phyloP scores from a whole-genome alignment of 2,113 vertebrate species.

The Mugil cephalus region DNA sequence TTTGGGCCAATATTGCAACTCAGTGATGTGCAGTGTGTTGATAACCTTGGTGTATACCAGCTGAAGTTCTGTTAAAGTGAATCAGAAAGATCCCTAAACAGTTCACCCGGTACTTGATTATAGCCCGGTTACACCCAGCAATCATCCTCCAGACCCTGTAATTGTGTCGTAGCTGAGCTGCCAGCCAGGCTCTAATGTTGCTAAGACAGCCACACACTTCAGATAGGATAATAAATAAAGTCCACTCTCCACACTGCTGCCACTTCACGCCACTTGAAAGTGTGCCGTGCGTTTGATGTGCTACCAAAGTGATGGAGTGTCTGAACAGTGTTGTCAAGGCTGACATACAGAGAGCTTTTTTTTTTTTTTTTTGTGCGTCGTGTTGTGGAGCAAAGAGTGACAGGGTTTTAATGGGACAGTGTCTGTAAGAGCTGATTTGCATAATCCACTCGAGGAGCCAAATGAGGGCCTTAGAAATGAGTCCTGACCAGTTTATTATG shows the following conservation, averaged over 20 bases:
- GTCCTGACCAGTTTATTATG: constrained; percentile 7
- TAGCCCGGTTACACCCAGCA: no score
- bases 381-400: constrained; percentile 23
- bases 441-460: constrained; percentile 35
- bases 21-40: no score
- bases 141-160: no score
- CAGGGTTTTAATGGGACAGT: constrained; percentile 12
- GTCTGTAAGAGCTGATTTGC: constrained; percentile 20
- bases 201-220: constrained; percentile 16
- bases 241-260: constrained; percentile 15
- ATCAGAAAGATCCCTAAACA: no score
- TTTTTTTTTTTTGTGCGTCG: not conserved
- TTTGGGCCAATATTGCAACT: no score
- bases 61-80: no score
- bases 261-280: constrained; percentile 26
- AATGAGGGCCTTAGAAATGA: constrained; percentile 5
- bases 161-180: not conserved
- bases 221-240: constrained; percentile 10
- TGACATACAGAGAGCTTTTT: not conserved
- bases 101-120: no score
- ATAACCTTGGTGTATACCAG: no score
- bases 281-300: constrained; percentile 13
- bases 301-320: constrained; percentile 4
- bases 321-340: not conserved
- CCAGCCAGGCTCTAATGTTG: not conserved